Evolutionary conservation across 2,797 vertebrate species (phyloP).

Genomic region (Leptatherina wallacei): DNA sequence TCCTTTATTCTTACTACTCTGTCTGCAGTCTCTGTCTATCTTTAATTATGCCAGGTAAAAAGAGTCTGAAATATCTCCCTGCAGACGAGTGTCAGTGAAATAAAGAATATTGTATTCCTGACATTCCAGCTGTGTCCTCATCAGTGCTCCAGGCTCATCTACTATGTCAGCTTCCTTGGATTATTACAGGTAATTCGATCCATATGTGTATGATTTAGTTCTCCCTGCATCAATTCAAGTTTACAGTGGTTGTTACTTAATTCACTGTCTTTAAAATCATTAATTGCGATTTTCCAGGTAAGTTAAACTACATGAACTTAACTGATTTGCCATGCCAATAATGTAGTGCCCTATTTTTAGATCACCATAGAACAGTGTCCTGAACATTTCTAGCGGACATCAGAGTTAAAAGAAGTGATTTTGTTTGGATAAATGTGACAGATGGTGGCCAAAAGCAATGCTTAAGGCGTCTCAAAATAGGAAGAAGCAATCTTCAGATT

Average conservation of each 20-base stretch:
- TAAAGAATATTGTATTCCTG: no score
- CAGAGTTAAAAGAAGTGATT: slow-evolving; percentile 25
- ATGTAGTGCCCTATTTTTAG: neutral
- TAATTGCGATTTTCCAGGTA: neutral
- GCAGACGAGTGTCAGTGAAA: no score
- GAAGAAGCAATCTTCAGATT: slow-evolving; percentile 43
- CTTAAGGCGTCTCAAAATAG: slow-evolving; percentile 35
- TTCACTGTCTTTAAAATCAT: neutral
- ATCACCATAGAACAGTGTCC: neutral
- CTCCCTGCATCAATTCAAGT: neutral
- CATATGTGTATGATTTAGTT: neutral
- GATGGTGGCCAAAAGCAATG: slow-evolving; percentile 33
- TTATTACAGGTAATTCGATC: neutral
- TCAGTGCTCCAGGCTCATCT: no score
- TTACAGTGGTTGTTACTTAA: neutral
- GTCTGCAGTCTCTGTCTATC: no score
- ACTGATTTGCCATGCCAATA: neutral
- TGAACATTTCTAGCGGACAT: neutral
- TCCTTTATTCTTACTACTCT: no score
- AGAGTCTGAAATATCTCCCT: no score
- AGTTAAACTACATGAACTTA: neutral
- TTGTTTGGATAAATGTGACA: slow-evolving; percentile 38
- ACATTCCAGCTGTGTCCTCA: no score
- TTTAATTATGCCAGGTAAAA: no score
- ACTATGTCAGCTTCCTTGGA: neutral